Evolutionary conservation across 2,888 invertebrate species (phyloP), one percentile per base, ranked within the genome.

Genomic region (Nomada fucata): DNA sequence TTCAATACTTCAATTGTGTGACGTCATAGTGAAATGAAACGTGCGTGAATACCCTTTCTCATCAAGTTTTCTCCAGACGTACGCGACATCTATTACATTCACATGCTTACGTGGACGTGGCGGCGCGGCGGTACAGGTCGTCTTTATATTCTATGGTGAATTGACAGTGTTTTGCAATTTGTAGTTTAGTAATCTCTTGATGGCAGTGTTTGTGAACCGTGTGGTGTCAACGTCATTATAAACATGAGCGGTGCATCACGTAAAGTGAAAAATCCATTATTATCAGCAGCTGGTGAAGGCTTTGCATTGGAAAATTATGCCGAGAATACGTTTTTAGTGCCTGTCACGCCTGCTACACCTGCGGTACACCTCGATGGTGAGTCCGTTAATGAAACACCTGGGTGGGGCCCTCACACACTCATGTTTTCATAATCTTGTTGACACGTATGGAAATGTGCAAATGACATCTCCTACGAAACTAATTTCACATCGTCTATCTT

Each of bases 241-340:
- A 90, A 73, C 69, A 93, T 93, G 91, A 94, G 93, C 93, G 94
- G 94, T 92, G 93, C 94, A 91, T 93, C 94, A 89, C 93, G 92
- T 85, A 91, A 93, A 89, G 94, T 95, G 70, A 95, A 95, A 95
- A 97, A 97, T 94, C 96, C 97, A 47, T 94, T 97, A 89, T 94
- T 97, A 83, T 96, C 96, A 88, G 96, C 96, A 73, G 96, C 97
- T 79, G 96, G 97, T 84, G 96, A 96, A 86, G 96, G 96, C 72
- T 95, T 96, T 87, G 96, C 96, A 18, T 95, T 96, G 74, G 97
- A 97, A 89, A 96, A 96, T 94, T 96, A 96, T 94, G 95, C 96
- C 86, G 96, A 96, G 92, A 96, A 96, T 94, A 96, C 96, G 77
- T 94, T 97, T 81, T 94, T 97, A 90, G 94, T 97, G 91, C 97